A percentile compares a stretch with the other conserved stretches of the same genome.
Evolutionary conservation across 2,797 vertebrate species (phyloP).

Genomic region (Macropodus opercularis): DNA sequence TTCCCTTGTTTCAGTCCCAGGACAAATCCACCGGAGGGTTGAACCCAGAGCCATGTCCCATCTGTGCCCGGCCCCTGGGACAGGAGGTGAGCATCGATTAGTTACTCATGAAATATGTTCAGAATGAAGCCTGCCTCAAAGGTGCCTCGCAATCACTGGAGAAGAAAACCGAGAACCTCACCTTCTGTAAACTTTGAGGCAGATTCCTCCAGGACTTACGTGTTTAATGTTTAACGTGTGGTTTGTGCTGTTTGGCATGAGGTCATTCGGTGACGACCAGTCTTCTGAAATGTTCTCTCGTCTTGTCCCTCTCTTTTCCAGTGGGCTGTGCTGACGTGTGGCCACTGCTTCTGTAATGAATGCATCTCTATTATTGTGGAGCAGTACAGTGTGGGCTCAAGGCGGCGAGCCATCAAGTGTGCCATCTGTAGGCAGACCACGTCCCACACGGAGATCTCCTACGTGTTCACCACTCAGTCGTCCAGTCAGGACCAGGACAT

Average conservation of each 20-base stretch:
- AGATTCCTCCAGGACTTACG: neutral
- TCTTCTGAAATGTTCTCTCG: neutral
- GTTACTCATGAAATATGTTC: no score
- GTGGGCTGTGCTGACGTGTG: conserved; percentile 98
- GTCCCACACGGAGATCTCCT: conserved; percentile 95
- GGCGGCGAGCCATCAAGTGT: conserved; percentile 92
- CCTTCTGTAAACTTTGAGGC: neutral
- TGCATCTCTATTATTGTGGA: conserved; percentile 96
- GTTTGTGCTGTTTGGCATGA: neutral
- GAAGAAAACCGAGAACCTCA: neutral
- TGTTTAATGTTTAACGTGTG: neutral
- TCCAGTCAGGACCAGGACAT: conserved; percentile 90
- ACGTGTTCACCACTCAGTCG: conserved; percentile 93
- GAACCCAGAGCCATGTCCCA: conserved; percentile 98
- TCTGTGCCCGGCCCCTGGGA: conserved; percentile 93
- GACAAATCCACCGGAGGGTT: conserved; percentile 93
- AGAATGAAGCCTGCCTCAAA: neutral
- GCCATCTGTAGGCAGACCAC: conserved; percentile 98
- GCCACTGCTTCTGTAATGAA: conserved; percentile 98
- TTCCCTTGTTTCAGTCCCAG: conserved; percentile 85
- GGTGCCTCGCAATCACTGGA: neutral
- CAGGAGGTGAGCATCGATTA: conserved; percentile 86
- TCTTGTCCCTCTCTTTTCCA: conserved; percentile 52
- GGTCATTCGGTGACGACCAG: no score
- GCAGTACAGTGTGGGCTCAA: conserved; percentile 94